phyloP scores from a whole-genome alignment of 2,113 vertebrate genomes.

The Sturnus vulgaris region DNA sequence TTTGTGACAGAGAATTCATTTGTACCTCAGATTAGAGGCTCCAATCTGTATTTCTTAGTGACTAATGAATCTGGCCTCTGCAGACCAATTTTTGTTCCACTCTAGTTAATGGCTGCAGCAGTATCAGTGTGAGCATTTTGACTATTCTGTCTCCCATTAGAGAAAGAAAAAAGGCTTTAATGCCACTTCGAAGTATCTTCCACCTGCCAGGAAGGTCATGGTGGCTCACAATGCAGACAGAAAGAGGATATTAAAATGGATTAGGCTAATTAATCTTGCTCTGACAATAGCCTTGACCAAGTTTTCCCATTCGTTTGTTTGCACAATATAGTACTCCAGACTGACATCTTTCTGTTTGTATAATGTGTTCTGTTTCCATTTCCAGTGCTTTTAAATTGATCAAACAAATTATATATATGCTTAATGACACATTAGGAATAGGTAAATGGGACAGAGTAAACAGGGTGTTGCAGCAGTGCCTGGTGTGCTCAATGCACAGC shows the following conservation, averaged over 20 bases:
- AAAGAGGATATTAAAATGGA: constrained; percentile 84
- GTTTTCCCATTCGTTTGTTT: constrained; percentile 56
- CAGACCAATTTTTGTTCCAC: constrained; percentile 76
- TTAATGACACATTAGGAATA: constrained; percentile 61
- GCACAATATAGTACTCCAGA: constrained; percentile 27
- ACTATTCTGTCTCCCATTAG: constrained; percentile 76
- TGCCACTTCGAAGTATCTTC: constrained; percentile 74
- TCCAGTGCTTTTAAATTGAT: constrained; percentile 50
- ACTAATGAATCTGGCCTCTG: constrained; percentile 78
- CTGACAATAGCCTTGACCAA: constrained; percentile 68
- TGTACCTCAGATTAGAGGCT: constrained; percentile 78
- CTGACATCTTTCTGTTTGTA: constrained; percentile 52
- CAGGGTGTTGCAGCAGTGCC: constrained; percentile 66
- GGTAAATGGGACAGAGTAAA: constrained; percentile 61
- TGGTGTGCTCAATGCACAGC: constrained; percentile 63
- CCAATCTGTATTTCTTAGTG: constrained; percentile 72
- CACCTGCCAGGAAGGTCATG: constrained; percentile 78
- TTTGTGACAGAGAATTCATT: constrained; percentile 78
- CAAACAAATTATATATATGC: constrained; percentile 53
- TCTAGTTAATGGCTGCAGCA: constrained; percentile 70
- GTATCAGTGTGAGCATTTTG: constrained; percentile 68
- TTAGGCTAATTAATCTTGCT: constrained; percentile 84
- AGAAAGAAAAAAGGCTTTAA: constrained; percentile 65
- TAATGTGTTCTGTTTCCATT: constrained; percentile 39
- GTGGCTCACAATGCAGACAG: constrained; percentile 70